Base-by-base conservation (phyloP, 2,888 invertebrate species). In the Lathronympha strigana region DNA sequence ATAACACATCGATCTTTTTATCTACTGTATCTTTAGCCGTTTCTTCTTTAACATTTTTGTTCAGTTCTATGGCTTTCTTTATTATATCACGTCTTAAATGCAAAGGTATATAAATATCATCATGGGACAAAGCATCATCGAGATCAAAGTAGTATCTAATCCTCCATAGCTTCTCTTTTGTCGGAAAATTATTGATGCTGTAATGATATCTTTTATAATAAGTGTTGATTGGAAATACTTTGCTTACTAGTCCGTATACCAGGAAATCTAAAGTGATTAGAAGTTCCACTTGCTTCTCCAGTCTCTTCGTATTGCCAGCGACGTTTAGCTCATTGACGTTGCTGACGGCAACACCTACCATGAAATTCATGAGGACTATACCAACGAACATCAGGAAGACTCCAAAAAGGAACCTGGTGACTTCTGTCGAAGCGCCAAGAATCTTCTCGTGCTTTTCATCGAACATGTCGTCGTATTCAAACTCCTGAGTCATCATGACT, bases 401-500 rank as follows among this genome's bases (percentile, higher is more conserved):
- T 0, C 45, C 51, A 6, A 64, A 64, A 1, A 64, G 64, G 19
- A 64, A 47, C 3, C 64, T 58, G 2, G 64, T 36, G 36, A 60
- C 51, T 28, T 60, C 64, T 11, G 58, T 36, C 1, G 64, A 64
- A n/a, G 1, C 23, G 0, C 58, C 58, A 13, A 64, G 58, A 1
- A 25, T 51, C 0, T 36, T 9, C 21, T 11, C 45, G 9, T 88
- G 85, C 15, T 83, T 80, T 57, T 88, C 81, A 61, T 90, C 89
- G 51, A 93, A 93, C 9, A 93, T 74, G 4, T 88, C 84, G 5
- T 72, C 81, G 72, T 93, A 93, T 67, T 94, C 93, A 54, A 93
- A 93, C 72, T 94, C 94, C 62, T 93, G 93, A 3, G 93, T 93
- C 93, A 93, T 93, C 93, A 94, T 94, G 9, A 93, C 93, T 38